Evolutionary conservation across 2,113 vertebrate genomes (phyloP).

Genomic region (Xiphophorus couchianus): DNA sequence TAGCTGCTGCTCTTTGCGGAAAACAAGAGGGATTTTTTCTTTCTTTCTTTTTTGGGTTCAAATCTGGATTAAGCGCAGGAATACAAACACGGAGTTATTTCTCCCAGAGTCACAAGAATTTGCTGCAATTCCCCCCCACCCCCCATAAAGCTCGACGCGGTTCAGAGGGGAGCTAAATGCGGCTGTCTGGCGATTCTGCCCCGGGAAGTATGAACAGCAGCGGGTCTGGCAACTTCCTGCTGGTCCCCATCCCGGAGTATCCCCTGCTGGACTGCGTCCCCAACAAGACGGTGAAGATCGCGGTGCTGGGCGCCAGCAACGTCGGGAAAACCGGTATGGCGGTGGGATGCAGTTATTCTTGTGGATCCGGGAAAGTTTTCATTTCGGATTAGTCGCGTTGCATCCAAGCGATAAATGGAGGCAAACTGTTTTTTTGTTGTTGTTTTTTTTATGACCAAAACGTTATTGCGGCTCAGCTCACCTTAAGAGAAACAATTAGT

Average conservation of each 20-base stretch:
- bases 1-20: neutral
- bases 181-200: constrained; percentile 66
- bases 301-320: constrained; percentile 88
- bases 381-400: no score
- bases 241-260: constrained; percentile 91
- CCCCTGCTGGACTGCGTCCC: constrained; percentile 85
- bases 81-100: neutral
- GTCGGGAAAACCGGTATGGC: constrained; percentile 90
- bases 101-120: neutral
- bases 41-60: neutral
- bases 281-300: constrained; percentile 90
- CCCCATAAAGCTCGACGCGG: constrained; percentile 14
- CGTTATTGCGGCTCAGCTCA: no score
- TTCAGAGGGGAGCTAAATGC: constrained; percentile 73
- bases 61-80: neutral
- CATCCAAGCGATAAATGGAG: neutral
- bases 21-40: no score
- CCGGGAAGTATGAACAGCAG: constrained; percentile 85
- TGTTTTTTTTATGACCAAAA: neutral
- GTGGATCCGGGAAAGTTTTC: no score
- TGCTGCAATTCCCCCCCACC: constrained; percentile 17
- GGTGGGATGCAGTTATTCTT: neutral
- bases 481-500: neutral
- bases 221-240: constrained; percentile 88
- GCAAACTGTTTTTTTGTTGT: neutral